Percentiles rank a stretch among this genome's conserved stretches.
These are phyloP conservation scores for Tylochromis polylepis DNA, from an alignment of 2,113 vertebrate species.

Conservation along the genomic window DNA sequence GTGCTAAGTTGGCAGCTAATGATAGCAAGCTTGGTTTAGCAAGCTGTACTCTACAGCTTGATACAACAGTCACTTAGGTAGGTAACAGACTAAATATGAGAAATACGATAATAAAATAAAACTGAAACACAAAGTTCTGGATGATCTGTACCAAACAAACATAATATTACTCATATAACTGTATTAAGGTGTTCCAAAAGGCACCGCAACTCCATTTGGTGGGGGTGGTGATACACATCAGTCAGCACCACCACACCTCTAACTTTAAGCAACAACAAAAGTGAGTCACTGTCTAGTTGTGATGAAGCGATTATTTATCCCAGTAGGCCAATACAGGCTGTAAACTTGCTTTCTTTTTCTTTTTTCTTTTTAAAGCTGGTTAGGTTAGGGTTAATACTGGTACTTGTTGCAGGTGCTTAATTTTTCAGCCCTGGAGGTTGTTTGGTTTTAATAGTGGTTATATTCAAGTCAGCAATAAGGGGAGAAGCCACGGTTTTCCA, in stretches of 20 bases:
- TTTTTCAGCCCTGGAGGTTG: background rate
- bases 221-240: accelerated
- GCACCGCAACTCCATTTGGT: background rate
- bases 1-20: background rate
- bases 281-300: background rate
- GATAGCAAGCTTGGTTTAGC: background rate
- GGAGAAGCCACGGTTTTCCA: background rate
- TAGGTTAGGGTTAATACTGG: background rate
- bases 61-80: background rate
- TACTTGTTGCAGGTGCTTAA: background rate
- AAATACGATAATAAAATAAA: background rate
- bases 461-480: background rate
- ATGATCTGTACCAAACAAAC: background rate
- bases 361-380: background rate
- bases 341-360: background rate
- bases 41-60: background rate
- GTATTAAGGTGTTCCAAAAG: background rate
- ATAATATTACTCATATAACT: background rate
- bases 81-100: background rate
- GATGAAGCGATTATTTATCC: accelerated
- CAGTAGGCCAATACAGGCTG: background rate
- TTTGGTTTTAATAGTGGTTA: background rate
- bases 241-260: background rate
- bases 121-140: background rate
- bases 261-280: background rate